A percentile compares a stretch with the other conserved stretches of the same genome.
These are phyloP conservation scores for Porites rus DNA, from an alignment of 92 coral and sea anemone species.

Conservation along the genomic window DNA sequence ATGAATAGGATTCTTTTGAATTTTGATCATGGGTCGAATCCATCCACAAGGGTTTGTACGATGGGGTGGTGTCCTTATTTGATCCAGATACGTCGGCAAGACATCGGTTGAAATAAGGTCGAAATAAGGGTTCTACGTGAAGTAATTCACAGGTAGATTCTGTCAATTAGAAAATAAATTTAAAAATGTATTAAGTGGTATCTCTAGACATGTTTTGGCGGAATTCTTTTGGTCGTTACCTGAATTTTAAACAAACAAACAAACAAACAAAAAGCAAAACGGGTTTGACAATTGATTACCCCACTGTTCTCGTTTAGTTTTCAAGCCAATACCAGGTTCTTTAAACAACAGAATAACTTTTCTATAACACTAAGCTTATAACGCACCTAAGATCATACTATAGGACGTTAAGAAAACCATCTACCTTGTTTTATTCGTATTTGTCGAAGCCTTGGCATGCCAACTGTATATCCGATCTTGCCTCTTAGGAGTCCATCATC, in stretches of 20 bases:
- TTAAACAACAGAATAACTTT: too few relatives aligned
- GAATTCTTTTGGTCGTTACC: too few relatives aligned
- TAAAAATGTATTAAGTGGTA: background rate
- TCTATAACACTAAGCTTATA: too few relatives aligned
- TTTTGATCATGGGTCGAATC: background rate
- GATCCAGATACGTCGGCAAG: conserved; percentile 16
- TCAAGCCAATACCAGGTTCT: too few relatives aligned
- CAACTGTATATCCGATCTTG: conserved; percentile 64
- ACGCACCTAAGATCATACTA: too few relatives aligned
- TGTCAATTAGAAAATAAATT: background rate
- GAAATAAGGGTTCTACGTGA: conserved; percentile 15
- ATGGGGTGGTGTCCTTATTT: conserved; percentile 26
- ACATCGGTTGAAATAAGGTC: conserved; percentile 14
- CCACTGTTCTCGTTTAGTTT: too few relatives aligned
- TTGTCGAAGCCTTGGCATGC: conserved; percentile 85
- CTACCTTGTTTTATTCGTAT: conserved; percentile 70
- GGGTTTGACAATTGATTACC: too few relatives aligned
- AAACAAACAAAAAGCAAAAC: too few relatives aligned
- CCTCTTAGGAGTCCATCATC: conserved; percentile 63
- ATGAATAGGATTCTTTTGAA: background rate
- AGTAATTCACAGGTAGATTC: conserved; percentile 24
- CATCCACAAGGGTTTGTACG: conserved; percentile 63
- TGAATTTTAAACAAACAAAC: too few relatives aligned
- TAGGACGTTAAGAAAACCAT: too few relatives aligned
- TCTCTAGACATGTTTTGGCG: background rate